Conservation (phyloP, 2,113 vertebrate species). For the Procavia capensis region DNA sequence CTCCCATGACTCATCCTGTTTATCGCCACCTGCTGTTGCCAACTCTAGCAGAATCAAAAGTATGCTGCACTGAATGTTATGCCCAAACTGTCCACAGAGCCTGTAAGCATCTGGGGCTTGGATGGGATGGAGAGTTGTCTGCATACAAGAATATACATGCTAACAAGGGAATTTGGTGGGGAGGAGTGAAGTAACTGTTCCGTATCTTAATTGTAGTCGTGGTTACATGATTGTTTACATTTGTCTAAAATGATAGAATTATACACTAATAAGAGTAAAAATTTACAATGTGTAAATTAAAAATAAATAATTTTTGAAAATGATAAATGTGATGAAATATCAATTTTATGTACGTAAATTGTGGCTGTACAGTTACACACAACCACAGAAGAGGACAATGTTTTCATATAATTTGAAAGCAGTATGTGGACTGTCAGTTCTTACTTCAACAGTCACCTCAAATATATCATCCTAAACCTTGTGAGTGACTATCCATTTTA, state of each 20-base stretch:
- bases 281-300: conserved; percentile 20
- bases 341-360: neutral
- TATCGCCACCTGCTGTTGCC: neutral
- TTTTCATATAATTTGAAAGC: conserved; percentile 13
- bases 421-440: neutral
- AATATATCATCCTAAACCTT: neutral
- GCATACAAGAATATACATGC: neutral
- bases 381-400: neutral
- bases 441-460: conserved; percentile 1
- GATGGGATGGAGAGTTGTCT: neutral
- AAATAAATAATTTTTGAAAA: neutral
- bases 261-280: neutral
- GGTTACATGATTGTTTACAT: neutral
- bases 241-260: neutral
- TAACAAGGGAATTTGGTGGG: neutral
- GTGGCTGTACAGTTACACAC: neutral
- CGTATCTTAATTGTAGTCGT: neutral
- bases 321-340: neutral
- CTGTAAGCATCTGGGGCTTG: neutral
- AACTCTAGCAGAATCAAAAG: neutral
- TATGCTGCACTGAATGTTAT: neutral
- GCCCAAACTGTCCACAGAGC: neutral
- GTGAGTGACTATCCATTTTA: conserved; percentile 37
- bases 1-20: neutral
- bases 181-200: no score